A percentile compares a stretch with the other conserved stretches of the same genome.
These are phyloP conservation scores for Leucophenga varia DNA, from an alignment of 1,140 invertebrate genomes.

Conservation along the genomic window DNA sequence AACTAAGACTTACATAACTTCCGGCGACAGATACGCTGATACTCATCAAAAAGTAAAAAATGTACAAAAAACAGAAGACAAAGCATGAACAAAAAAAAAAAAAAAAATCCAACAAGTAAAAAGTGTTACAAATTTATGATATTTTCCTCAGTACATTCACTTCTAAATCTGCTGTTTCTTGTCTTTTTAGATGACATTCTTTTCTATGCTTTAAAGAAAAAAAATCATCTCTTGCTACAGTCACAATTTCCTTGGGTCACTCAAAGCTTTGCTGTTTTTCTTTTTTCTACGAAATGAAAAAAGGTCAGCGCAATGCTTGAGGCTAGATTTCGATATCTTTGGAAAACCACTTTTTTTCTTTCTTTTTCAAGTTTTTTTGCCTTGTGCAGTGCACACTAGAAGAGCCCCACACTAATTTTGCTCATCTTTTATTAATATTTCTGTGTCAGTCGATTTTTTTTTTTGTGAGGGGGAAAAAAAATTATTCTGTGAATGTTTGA, in stretches of 20 bases:
- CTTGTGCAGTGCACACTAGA: conserved; percentile 40
- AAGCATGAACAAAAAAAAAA: too few relatives aligned
- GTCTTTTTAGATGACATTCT: conserved; percentile 43
- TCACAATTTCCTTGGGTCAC: too few relatives aligned
- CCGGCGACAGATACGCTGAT: too few relatives aligned
- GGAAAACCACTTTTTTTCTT: conserved; percentile 36
- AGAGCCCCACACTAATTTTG: conserved; percentile 46
- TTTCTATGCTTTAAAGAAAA: too few relatives aligned
- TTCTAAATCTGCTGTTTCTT: conserved; percentile 34
- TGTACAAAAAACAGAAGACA: too few relatives aligned
- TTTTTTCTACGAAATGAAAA: conserved; percentile 22
- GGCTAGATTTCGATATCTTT: conserved; percentile 31
- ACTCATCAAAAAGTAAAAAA: too few relatives aligned
- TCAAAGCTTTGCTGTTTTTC: too few relatives aligned
- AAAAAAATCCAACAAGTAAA: too few relatives aligned
- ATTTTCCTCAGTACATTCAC: too few relatives aligned
- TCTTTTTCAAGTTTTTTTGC: conserved; percentile 37
- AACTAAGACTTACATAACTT: too few relatives aligned
- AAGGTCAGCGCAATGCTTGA: conserved; percentile 47
- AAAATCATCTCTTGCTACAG: too few relatives aligned
- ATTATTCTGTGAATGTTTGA: too few relatives aligned
- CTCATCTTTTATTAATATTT: conserved; percentile 54
- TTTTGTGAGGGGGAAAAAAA: conserved; percentile 14
- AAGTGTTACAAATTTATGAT: conserved; percentile 52
- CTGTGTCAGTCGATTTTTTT: conserved; percentile 47